Evolutionary conservation across 2,888 invertebrate genomes (phyloP).

Genomic region (Andrena dorsata): DNA sequence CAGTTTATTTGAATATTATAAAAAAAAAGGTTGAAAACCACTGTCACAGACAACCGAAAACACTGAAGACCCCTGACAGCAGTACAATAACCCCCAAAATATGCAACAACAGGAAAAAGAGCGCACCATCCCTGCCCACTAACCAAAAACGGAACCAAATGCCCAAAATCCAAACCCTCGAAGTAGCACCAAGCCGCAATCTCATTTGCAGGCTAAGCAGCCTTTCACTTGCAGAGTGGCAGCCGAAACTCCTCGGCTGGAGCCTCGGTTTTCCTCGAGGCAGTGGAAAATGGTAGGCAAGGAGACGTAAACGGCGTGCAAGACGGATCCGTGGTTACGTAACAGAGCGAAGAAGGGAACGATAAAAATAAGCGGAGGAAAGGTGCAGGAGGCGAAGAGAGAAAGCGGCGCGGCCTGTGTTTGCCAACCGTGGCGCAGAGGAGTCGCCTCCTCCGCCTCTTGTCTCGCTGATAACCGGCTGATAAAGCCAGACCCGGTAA

Average conservation of each 20-base stretch:
- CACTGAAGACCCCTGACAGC: too few relatives aligned
- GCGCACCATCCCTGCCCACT: too few relatives aligned
- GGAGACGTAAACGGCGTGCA: not conserved
- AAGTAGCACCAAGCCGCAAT: too few relatives aligned
- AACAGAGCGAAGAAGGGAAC: conserved; percentile 27
- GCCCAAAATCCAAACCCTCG: too few relatives aligned
- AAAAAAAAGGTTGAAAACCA: too few relatives aligned
- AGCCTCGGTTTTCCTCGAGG: not conserved
- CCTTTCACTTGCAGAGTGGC: too few relatives aligned
- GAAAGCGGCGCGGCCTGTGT: conserved; percentile 37
- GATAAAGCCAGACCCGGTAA: conserved; percentile 74
- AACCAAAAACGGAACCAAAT: too few relatives aligned
- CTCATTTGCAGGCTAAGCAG: too few relatives aligned
- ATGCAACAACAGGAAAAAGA: too few relatives aligned
- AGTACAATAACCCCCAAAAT: too few relatives aligned
- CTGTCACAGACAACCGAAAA: too few relatives aligned
- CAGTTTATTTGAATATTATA: too few relatives aligned
- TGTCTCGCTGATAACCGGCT: conserved; percentile 75
- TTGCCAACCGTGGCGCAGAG: conserved; percentile 46
- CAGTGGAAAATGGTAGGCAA: not conserved
- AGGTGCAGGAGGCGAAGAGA: conserved; percentile 32
- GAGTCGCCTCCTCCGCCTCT: conserved; percentile 63
- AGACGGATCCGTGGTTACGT: conserved; percentile 37
- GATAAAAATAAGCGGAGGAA: conserved; percentile 38
- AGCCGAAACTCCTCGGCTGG: not conserved